Evolutionary conservation across 1,140 invertebrate genomes (phyloP), one percentile per base, ranked within the genome.

Genomic region (Penaeus vannamei): DNA sequence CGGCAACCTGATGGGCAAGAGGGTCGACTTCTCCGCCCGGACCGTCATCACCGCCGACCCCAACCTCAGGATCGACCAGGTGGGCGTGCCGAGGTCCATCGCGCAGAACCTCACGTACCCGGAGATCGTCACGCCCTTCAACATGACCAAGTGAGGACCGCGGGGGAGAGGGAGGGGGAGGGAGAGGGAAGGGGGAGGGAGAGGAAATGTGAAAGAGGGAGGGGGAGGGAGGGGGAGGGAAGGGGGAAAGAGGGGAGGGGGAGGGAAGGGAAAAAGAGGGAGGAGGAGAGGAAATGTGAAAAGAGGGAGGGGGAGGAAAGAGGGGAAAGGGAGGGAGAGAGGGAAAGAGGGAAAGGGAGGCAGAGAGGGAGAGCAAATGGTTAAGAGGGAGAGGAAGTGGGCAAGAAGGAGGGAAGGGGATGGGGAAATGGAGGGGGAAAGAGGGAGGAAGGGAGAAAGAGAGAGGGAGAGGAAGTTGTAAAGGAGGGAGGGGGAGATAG

Each of bases 31-130:
- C 92, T 99, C 98, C 0, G 99, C 98, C 14, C 96, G 99, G 93
- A 99, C 99, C 92, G 99, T 99, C 90, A 99, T 99, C 92, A 99
- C 99, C 17, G 98, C 99, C 0, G 99, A 99, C 95, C 99, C 99
- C 0, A 99, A 99, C 94, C 94, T 99, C 61, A 95, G 98, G 89
- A 99, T 99, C 92, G 98, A 99, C 94, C 99, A 99, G 94, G 98
- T 99, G 66, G 99, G 99, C 79, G 98, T 99, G 1, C 99, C 99
- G 0, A 94, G 98, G 86, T 98, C 98, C 60, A 99, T 99, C 92
- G 99, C 99, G 14, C 98, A 99, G 93, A 99, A 99, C 94, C 94
- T 99, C 92, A 99, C 99, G 26, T 99, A 99, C 93, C 99, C 99
- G 8, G 99, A 99, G 94, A 96, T 99, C 86, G 99, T 99, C 0